These are phyloP conservation scores for Sycophila sp. DNA, from an alignment of 1,140 invertebrate genomes.

Conservation along the genomic window DNA sequence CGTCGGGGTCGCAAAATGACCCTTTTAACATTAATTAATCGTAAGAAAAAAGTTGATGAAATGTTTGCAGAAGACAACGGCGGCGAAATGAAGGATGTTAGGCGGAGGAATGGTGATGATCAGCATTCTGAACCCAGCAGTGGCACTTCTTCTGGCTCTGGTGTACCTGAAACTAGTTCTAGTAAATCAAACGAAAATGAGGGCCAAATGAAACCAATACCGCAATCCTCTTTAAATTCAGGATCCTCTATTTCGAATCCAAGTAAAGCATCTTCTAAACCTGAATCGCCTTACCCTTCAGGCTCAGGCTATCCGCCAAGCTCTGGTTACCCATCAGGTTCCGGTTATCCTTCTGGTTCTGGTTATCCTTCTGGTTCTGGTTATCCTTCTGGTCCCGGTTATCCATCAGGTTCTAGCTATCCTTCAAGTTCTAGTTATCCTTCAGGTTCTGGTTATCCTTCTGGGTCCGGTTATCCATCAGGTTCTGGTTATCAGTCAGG, in stretches of 20 bases:
- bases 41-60: conserved; percentile 48
- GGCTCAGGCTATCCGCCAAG: conserved; percentile 28
- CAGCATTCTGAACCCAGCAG: background rate
- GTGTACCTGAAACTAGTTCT: conserved; percentile 21
- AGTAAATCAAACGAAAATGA: background rate
- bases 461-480: conserved; percentile 33
- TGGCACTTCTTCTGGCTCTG: background rate
- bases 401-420: conserved; percentile 32
- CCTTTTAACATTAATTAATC: background rate
- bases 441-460: conserved; percentile 36
- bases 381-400: conserved; percentile 32
- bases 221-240: too few relatives aligned
- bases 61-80: conserved; percentile 58
- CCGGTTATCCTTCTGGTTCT: conserved; percentile 39
- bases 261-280: too few relatives aligned
- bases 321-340: conserved; percentile 42
- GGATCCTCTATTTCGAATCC: too few relatives aligned
- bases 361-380: conserved; percentile 40
- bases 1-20: background rate
- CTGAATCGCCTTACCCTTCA: too few relatives aligned
- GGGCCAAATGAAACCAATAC: too few relatives aligned
- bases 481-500: conserved; percentile 33
- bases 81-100: conserved; percentile 40
- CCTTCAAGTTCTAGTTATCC: conserved; percentile 37
- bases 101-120: background rate